phyloP scores from a whole-genome alignment of 2,888 invertebrate species.

The Herminia tarsipennalis region DNA sequence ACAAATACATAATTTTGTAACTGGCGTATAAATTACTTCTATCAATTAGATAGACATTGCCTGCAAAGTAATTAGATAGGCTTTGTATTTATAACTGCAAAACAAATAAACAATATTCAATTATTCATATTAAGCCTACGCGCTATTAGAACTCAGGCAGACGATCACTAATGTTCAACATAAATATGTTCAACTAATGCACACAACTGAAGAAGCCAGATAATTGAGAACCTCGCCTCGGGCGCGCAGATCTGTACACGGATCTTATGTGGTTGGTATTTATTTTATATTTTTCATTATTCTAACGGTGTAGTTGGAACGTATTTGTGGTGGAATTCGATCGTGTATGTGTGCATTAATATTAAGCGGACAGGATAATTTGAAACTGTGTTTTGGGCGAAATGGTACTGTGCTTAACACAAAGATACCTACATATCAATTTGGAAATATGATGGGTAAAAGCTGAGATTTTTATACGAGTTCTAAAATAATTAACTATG shows the following conservation, averaged over 20 bases:
- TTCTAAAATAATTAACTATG: too few species aligned
- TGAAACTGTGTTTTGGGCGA: too few species aligned
- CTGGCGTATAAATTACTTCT: too few species aligned
- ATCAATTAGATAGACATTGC: too few species aligned
- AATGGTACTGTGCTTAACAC: too few species aligned
- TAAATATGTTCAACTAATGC: conserved; percentile 47
- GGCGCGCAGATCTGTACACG: conserved; percentile 32
- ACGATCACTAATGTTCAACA: conserved; percentile 34
- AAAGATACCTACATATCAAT: too few species aligned
- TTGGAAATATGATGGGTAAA: too few species aligned
- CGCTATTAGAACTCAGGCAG: conserved; percentile 24
- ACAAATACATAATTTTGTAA: too few species aligned
- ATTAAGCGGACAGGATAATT: conserved; percentile 10
- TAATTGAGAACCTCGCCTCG: conserved; percentile 45
- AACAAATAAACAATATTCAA: conserved; percentile 39
- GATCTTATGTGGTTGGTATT: conserved; percentile 36
- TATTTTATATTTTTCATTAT: conserved; percentile 45
- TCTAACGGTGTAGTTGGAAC: conserved; percentile 32
- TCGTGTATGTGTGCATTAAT: conserved; percentile 23
- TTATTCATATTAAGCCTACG: conserved; percentile 35
- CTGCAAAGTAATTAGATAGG: too few species aligned
- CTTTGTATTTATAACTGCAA: conserved; percentile 6
- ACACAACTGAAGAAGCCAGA: conserved; percentile 48
- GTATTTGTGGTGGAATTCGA: conserved; percentile 23
- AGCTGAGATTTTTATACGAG: too few species aligned